phyloP scores from a whole-genome alignment of 2,888 invertebrate species.

The Lordiphosa andalusiaca region DNA sequence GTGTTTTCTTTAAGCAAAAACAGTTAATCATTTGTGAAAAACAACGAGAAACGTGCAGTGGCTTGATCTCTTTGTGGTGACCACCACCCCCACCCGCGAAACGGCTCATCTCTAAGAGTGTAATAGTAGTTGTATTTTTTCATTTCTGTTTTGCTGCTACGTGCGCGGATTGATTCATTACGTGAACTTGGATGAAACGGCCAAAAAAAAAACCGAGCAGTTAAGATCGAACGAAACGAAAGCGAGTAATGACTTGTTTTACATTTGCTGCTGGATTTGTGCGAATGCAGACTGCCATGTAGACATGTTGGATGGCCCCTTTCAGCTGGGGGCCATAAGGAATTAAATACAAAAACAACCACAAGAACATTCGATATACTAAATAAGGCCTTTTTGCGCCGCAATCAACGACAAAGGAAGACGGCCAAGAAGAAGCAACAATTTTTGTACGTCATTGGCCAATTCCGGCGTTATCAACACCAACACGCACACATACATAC shows the following conservation, averaged over 20 bases:
- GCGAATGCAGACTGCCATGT: constrained; percentile 49
- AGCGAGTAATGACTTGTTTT: constrained; percentile 10
- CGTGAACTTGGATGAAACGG: constrained; percentile 41
- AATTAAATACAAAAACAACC: constrained; percentile 13
- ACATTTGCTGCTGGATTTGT: constrained; percentile 34
- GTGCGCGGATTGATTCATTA: constrained; percentile 61
- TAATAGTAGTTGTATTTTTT: constrained; percentile 30
- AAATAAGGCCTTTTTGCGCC: constrained; percentile 11
- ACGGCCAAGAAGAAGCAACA: constrained; percentile 23
- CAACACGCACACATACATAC: constrained; percentile 22
- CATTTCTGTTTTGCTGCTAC: constrained; percentile 48
- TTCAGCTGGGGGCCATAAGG: constrained; percentile 38
- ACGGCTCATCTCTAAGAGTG: constrained; percentile 2
- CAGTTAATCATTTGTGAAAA: too few relatives aligned
- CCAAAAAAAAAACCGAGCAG: constrained; percentile 11
- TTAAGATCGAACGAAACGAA: constrained; percentile 33
- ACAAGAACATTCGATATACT: constrained; percentile 9
- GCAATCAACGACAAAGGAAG: constrained; percentile 9
- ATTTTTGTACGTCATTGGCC: constrained; percentile 7
- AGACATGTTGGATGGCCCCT: constrained; percentile 61
- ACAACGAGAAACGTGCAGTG: too few relatives aligned
- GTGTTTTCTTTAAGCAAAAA: constrained; percentile 14
- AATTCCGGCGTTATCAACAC: constrained; percentile 51
- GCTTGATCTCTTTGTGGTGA: too few relatives aligned
- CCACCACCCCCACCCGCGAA: too few relatives aligned